These are phyloP conservation scores for Echinops telfairi DNA, from an alignment of 2,113 vertebrate species.

Conservation along the genomic window DNA sequence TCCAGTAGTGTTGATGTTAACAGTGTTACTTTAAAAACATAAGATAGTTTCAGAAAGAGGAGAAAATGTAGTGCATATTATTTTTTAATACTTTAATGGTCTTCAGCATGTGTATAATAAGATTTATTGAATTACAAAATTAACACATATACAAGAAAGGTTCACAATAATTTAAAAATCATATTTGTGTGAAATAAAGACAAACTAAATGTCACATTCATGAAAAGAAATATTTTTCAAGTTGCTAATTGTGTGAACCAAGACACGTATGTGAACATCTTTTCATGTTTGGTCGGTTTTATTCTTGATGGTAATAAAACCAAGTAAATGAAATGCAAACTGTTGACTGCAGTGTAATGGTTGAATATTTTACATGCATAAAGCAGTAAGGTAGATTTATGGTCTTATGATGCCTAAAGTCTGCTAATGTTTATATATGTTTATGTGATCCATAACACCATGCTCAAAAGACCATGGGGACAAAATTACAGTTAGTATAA, in stretches of 20 bases:
- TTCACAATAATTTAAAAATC: conserved; percentile 56
- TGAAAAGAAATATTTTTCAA: conserved; percentile 13
- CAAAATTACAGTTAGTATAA: background rate
- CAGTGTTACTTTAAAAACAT: conserved; percentile 20
- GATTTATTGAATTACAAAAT: conserved; percentile 13
- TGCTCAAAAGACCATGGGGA: background rate
- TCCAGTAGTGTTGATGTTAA: conserved; percentile 28
- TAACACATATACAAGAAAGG: background rate
- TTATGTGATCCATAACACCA: conserved; percentile 48
- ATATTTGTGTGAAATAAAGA: conserved; percentile 18
- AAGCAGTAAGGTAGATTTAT: conserved; percentile 72
- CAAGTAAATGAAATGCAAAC: conserved; percentile 66
- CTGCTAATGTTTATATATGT: conserved; percentile 53
- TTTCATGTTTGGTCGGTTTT: conserved; percentile 69
- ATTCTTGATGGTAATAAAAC: conserved; percentile 65
- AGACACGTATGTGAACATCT: conserved; percentile 29
- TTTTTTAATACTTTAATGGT: conserved; percentile 61
- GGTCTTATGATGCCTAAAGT: conserved; percentile 22
- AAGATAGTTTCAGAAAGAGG: background rate
- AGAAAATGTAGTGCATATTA: conserved; percentile 32
- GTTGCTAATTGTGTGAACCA: conserved; percentile 44
- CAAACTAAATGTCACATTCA: conserved; percentile 51
- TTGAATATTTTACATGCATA: conserved; percentile 60
- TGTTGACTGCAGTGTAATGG: conserved; percentile 49
- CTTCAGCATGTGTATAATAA: background rate